A percentile compares a stretch with the other conserved stretches of the same genome.
Conservation (phyloP, 1,140 invertebrate genomes). For the Trichoplusia ni region DNA sequence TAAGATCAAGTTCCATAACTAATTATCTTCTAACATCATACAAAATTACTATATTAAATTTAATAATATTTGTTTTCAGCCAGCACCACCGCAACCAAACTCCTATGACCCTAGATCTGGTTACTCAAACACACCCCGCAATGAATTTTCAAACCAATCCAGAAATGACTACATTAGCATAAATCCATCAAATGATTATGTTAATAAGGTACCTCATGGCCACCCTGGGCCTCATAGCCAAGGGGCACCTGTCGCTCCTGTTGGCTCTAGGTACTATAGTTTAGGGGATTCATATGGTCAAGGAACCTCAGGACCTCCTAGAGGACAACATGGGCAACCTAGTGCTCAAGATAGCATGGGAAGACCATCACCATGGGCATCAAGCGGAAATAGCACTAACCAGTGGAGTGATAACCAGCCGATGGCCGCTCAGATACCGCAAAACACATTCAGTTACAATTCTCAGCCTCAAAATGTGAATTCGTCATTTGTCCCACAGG, state of each 20-base stretch:
- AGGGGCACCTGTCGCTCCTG: background rate
- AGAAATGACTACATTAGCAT: constrained; percentile 8
- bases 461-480: background rate
- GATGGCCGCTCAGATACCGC: background rate
- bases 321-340: background rate
- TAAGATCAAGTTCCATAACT: no score
- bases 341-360: background rate
- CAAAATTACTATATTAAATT: no score
- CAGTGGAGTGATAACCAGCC: constrained; percentile 21
- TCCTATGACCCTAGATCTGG: constrained; percentile 14
- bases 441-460: background rate
- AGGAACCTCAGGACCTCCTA: background rate
- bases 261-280: background rate
- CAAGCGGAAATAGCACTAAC: background rate
- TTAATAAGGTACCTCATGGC: background rate
- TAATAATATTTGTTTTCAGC: background rate
- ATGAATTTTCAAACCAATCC: constrained; percentile 17
- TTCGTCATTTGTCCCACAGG: background rate
- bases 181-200: constrained; percentile 3
- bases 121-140: constrained; percentile 20
- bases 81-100: background rate
- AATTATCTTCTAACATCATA: no score
- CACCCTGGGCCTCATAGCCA: background rate
- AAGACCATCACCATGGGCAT: constrained; percentile 5
- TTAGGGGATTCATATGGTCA: no score